phyloP scores from a whole-genome alignment of 2,797 vertebrate genomes.

The Glyptemys insculpta region DNA sequence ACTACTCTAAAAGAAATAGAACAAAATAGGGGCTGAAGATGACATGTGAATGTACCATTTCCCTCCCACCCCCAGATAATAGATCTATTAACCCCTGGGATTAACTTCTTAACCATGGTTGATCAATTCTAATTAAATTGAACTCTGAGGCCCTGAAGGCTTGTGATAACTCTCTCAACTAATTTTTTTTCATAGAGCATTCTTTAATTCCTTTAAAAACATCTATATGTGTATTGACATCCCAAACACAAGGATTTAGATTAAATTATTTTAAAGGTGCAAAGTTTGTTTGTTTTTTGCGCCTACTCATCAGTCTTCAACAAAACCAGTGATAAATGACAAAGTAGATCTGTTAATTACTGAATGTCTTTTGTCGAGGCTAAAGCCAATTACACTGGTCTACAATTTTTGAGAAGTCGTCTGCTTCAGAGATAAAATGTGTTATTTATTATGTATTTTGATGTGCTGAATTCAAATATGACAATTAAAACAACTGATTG shows the following conservation, averaged over 20 bases:
- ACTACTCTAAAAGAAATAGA: neutral
- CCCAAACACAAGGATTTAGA: constrained; percentile 1
- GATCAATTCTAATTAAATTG: constrained; percentile 39
- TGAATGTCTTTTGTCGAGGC: neutral
- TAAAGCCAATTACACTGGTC: neutral
- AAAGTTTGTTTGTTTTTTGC: neutral
- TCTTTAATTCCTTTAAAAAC: constrained; percentile 21
- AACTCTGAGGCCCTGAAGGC: constrained; percentile 4
- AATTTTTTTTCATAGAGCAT: constrained; percentile 6
- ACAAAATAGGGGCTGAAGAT: neutral
- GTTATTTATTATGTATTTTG: no score
- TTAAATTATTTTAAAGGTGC: constrained; percentile 9
- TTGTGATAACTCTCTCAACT: neutral
- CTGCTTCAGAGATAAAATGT: no score
- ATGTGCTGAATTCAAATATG: no score
- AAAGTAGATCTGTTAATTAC: neutral
- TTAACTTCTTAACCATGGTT: constrained; percentile 46
- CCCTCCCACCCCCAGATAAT: neutral
- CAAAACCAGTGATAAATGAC: constrained; percentile 39
- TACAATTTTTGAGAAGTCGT: no score
- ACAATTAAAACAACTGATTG: no score
- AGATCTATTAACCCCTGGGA: neutral
- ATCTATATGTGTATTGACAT: neutral
- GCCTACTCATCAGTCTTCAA: neutral
- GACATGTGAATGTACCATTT: neutral